Base-by-base conservation (phyloP, 2,888 invertebrate genomes). In the Dastarcus helophoroides region DNA sequence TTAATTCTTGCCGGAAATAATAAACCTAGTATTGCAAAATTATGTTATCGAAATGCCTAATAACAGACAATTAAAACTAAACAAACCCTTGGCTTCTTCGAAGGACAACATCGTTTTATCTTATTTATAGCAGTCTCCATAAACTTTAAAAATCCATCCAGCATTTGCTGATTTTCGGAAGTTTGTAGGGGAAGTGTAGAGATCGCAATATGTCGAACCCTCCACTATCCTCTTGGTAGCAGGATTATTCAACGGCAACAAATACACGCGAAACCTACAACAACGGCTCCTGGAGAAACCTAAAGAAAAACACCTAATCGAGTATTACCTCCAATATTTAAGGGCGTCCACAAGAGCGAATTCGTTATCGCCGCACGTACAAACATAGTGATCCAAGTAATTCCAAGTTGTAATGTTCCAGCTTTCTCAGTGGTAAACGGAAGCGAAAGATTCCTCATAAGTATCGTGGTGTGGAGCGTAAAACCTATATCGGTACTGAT, bases 371-470 rank as follows among this genome's bases (percentile, higher is more conserved):
- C 94, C 94, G 36, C 90, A 70, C 0, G 90, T 90, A 53, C 93
- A 93, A 40, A 95, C 90, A 56, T 94, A 95, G 58, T 93, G 88
- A 63, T 97, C 95, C 65, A 95, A 73, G 54, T 91, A 90, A 62
- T 94, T 95, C 95, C 95, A 97, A 63, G n/a, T 33, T 33, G 11
- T 26, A 33, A 22, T 33, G 29, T 29, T 33, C 33, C 9, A 33
- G 22, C 16, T n/a, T n/a, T n/a, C n/a, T n/a, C n/a, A n/a, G n/a
- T 54, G n/a, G n/a, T n/a, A n/a, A n/a, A n/a, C n/a, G 23, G 89
- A 83, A 0, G 91, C 91, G 73, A 86, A 88, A 0, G 93, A 94
- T 21, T 90, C 82, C 57, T 93, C 93, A 57, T 94, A 95, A 0
- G 82, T 84, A 44, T 84, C 81, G 57, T 86, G 88, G 62, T 91